phyloP scores from a whole-genome alignment of 2,888 invertebrate genomes.

The Lepeophtheirus nordmannii region DNA sequence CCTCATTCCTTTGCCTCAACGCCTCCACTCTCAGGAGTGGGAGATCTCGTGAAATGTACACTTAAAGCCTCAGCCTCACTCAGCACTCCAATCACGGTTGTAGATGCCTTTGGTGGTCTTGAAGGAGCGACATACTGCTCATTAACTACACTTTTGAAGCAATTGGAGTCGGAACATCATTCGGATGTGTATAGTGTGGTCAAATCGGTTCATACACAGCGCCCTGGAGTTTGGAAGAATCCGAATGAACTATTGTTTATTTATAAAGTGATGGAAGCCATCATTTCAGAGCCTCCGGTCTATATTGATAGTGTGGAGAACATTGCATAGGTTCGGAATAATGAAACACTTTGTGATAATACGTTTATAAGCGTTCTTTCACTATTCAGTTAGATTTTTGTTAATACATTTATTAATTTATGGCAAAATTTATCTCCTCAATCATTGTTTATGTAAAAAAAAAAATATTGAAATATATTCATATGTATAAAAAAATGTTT shows the following conservation, averaged over 20 bases:
- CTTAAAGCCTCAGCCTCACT: background rate
- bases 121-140: conserved; percentile 38
- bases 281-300: background rate
- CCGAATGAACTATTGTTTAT: conserved; percentile 22
- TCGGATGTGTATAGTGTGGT: conserved; percentile 38
- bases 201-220: conserved; percentile 37
- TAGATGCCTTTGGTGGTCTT: conserved; percentile 33
- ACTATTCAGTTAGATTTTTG: no score
- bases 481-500: no score
- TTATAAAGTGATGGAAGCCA: conserved; percentile 1
- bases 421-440: no score
- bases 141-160: conserved; percentile 36
- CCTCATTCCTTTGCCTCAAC: conserved; percentile 34
- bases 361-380: no score
- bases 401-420: no score
- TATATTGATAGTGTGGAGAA: background rate
- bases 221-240: conserved; percentile 35
- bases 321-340: background rate
- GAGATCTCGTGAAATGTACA: background rate
- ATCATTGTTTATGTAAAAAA: no score
- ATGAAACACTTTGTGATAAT: no score
- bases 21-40: conserved; percentile 46
- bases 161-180: conserved; percentile 35
- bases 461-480: no score
- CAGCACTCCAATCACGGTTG: background rate